Conservation (phyloP, 2,113 vertebrate genomes). For the Egretta garzetta region DNA sequence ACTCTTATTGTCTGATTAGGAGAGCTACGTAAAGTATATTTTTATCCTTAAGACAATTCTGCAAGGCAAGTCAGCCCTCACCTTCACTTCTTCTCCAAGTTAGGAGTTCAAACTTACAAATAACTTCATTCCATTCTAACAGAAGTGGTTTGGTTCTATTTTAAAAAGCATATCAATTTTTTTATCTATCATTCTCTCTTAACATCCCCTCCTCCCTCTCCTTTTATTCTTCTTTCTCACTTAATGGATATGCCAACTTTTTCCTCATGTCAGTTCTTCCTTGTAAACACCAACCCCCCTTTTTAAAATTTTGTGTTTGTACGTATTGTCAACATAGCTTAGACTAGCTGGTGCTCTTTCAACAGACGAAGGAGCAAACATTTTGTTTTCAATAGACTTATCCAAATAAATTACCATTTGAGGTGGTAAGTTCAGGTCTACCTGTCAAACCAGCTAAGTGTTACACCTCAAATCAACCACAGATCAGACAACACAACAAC, state of each 20-base stretch:
- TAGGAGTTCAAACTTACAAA: not conserved
- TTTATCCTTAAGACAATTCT: not conserved
- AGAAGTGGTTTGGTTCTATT: not conserved
- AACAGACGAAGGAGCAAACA: not conserved
- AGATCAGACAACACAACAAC: not conserved
- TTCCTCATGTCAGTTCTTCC: not conserved
- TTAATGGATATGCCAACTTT: fast-evolving
- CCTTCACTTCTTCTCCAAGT: not conserved
- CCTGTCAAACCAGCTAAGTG: no score
- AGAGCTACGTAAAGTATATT: not conserved
- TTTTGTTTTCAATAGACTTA: not conserved
- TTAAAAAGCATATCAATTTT: not conserved
- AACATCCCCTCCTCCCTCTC: not conserved
- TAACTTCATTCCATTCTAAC: not conserved
- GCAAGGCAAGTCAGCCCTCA: not conserved
- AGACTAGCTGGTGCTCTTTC: not conserved
- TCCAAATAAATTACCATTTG: no score
- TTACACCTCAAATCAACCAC: no score
- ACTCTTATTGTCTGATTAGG: not conserved
- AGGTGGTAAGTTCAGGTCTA: no score
- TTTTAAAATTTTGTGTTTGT: not conserved
- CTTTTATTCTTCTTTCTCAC: not conserved
- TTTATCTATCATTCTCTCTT: not conserved
- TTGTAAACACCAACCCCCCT: not conserved
- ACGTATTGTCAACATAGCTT: not conserved